Base-by-base conservation (phyloP, 2,888 invertebrate species). In the Drosophila tanythrix region DNA sequence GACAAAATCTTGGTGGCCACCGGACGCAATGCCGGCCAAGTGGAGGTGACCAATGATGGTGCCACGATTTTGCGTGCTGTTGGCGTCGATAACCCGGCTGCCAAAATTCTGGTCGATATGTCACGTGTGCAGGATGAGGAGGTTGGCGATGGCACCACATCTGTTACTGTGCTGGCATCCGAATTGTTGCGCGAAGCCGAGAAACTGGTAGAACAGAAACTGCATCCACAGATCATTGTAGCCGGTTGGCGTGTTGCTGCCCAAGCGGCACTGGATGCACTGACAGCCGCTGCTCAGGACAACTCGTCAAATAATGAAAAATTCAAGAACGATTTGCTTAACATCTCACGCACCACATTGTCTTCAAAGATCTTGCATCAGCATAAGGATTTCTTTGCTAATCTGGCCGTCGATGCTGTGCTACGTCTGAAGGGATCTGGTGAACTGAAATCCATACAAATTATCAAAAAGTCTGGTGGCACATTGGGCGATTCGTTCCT, bases 131-230 rank as follows among this genome's bases (percentile, higher is more conserved):
- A 99, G 93, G 99, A 99, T 94, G 98, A 98, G 92, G 99, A 99
- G 95, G 99, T 99, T 70, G 99, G 99, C 52, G 99, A 99, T 95
- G 99, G 99, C 18, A 99, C 99, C n/a, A 99, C 99, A 48, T 99
- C 99, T 0, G 99, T 99, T 0, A 98, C 99, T 62, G 99, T 94
- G 90, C 70, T 92, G 94, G 99, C 99, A 82, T 96, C 99, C 60
- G 99, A 99, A 94, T 94, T 99, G 59, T 94, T 99, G 27, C 96
- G 97, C 88, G 99, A 99, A 94, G 99, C 99, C 21, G 99, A 99
- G 93, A 96, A 97, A 90, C 94, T 99, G 59, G 95, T 99, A 68
- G 96, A 97, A 63, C 97, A 97, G 93, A 98, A 98, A 93, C 96
- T 99, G 77, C 99, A 99, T 93, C 99, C 99, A 2, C 99, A 99